Conservation (phyloP, 2,113 vertebrate genomes). For the Rallus limicola region DNA sequence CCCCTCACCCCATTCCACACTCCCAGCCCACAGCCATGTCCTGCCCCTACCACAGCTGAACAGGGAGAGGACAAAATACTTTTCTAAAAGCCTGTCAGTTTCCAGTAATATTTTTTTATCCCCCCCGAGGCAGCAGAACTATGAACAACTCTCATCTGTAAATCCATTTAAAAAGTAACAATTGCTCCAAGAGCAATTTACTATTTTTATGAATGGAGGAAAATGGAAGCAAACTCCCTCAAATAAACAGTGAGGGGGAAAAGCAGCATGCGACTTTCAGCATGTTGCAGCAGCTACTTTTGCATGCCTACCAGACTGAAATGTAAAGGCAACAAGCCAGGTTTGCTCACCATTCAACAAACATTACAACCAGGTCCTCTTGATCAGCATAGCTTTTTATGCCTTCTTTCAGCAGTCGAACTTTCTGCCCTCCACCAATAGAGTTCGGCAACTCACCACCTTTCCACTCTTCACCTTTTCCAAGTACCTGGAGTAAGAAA, state of each 20-base stretch:
- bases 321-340: not conserved
- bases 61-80: not conserved
- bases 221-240: not conserved
- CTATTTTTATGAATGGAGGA: conserved; percentile 39
- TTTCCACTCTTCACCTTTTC: conserved; percentile 90
- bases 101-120: not conserved
- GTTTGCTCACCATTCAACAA: conserved; percentile 88
- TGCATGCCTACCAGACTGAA: not conserved
- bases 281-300: not conserved
- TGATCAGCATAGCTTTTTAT: conserved; percentile 81
- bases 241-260: not conserved
- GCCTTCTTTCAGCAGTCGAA: conserved; percentile 90
- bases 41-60: not conserved
- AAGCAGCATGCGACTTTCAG: not conserved
- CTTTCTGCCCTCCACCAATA: conserved; percentile 96
- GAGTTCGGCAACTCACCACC: conserved; percentile 88
- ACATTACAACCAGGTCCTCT: conserved; percentile 89
- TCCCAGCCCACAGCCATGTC: not conserved
- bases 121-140: not conserved
- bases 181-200: not conserved
- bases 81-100: not conserved
- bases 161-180: not conserved
- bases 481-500: conserved; percentile 83
- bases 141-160: conserved; percentile 4
- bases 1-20: not conserved